A percentile compares a stretch with the other conserved stretches of the same genome.
Evolutionary conservation across 2,113 vertebrate species (phyloP).

Genomic region (Lathamus discolor): DNA sequence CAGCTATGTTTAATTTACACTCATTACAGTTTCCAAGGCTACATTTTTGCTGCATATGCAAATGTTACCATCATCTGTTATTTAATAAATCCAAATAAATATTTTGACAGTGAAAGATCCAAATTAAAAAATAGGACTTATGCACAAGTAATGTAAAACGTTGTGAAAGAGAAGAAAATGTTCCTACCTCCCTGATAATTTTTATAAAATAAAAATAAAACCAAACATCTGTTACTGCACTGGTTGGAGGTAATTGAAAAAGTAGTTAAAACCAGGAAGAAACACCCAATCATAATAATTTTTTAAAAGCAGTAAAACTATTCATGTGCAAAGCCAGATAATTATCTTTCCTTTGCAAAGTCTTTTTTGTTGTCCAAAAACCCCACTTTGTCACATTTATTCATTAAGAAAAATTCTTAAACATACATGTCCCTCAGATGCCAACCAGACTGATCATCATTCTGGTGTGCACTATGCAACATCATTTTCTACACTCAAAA

Average conservation of each 20-base stretch:
- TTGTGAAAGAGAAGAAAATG: not conserved
- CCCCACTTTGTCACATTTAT: not conserved
- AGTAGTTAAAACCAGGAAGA: not conserved
- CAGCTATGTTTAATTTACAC: not conserved
- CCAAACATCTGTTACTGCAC: not conserved
- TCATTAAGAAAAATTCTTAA: not conserved
- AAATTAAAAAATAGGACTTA: not conserved
- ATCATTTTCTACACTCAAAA: not conserved
- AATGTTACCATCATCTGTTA: not conserved
- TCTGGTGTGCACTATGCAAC: not conserved
- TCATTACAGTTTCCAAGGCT: constrained; percentile 10
- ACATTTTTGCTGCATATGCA: not conserved
- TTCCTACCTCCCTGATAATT: not conserved
- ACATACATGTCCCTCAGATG: not conserved
- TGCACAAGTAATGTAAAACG: not conserved
- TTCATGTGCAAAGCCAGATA: not conserved
- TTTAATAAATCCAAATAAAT: constrained; percentile 25
- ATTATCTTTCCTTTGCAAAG: not conserved
- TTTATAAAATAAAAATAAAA: not conserved
- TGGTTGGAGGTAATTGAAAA: not conserved
- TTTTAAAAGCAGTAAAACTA: not conserved
- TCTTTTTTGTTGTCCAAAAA: not conserved
- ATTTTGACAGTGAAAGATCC: not conserved
- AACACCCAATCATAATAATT: not conserved
- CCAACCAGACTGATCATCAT: not conserved